Percentiles rank a stretch among this genome's conserved stretches.
phyloP scores from a whole-genome alignment of 2,797 vertebrate genomes.

The Chiloscyllium punctatum region DNA sequence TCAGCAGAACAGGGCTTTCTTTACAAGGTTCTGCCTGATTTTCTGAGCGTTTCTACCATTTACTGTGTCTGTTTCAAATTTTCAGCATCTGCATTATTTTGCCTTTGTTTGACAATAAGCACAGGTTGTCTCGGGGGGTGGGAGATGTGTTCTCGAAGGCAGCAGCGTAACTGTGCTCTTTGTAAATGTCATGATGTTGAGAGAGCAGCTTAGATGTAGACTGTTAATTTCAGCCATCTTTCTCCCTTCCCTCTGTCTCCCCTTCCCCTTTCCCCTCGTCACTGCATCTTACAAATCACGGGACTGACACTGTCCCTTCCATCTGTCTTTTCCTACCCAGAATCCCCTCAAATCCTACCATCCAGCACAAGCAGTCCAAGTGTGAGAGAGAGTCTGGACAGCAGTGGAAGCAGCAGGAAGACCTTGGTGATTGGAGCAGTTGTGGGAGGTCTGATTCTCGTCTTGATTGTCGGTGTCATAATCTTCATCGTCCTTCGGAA shows the following conservation, averaged over 20 bases:
- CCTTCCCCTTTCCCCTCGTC: conserved; percentile 51
- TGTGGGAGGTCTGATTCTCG: conserved; percentile 77
- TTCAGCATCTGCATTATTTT: not conserved
- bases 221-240: conserved; percentile 29
- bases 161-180: not conserved
- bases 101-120: not conserved
- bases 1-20: not conserved
- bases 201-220: conserved; percentile 11
- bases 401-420: conserved; percentile 59
- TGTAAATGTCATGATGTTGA: not conserved
- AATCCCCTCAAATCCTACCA: conserved; percentile 80
- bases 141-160: not conserved
- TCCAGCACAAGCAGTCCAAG: conserved; percentile 47
- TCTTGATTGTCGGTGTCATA: conserved; percentile 70
- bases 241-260: conserved; percentile 51
- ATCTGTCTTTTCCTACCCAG: conserved; percentile 98
- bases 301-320: conserved; percentile 94
- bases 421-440: conserved; percentile 78
- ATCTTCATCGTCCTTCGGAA: conserved; percentile 83
- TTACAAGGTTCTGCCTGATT: not conserved
- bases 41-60: not conserved
- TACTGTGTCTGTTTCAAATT: not conserved
- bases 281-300: conserved; percentile 56
- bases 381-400: conserved; percentile 58
- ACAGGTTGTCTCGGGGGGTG: not conserved